Evolutionary conservation across 2,888 invertebrate genomes (phyloP), one percentile per base, ranked within the genome.

Genomic region (Fragum whitleyi): DNA sequence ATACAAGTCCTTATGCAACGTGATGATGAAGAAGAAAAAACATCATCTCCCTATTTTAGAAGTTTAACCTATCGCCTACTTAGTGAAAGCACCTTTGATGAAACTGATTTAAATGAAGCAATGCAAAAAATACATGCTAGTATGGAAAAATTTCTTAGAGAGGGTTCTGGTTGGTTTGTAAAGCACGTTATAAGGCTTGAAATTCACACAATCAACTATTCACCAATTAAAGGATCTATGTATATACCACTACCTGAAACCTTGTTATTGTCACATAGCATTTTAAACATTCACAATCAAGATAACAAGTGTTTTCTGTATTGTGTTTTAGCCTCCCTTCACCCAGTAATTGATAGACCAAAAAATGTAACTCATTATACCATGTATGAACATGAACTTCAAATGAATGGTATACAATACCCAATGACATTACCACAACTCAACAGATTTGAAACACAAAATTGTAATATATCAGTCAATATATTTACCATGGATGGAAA

Each of bases 401-500:
- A 82, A 51, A 76, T 85, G 79, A 21, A 51, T 23, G 76, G 77
- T 14, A 78, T 85, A 14, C 21, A 71, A 11, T 85, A 80, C 51
- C 82, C 80, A 14, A 74, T 80, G 9, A n/a, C 77, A 19, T 23
- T 81, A 26, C 42, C 55, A 11, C 79, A 81, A 21, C 72, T 85
- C 19, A 16, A 73, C 21, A 82, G 62, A 74, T 68, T 85, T 39
- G 81, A 85, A 75, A 57, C 29, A 1, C 81, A 83, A 74, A 83
- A 81, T 75, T 47, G 23, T 26, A 68, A 77, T 21, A 78, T 81
- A 53, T 83, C 81, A 2, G 55, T 83, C 2, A 83, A 86, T 32
- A 79, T 86, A 11, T 86, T 81, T 74, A 70, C 73, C n/a, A 76
- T 36, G 72, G 86, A 85, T 70, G 79, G 71, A 23, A 65, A 79